Conservation (phyloP, 2,888 invertebrate species). For the Tethea ocularis region DNA sequence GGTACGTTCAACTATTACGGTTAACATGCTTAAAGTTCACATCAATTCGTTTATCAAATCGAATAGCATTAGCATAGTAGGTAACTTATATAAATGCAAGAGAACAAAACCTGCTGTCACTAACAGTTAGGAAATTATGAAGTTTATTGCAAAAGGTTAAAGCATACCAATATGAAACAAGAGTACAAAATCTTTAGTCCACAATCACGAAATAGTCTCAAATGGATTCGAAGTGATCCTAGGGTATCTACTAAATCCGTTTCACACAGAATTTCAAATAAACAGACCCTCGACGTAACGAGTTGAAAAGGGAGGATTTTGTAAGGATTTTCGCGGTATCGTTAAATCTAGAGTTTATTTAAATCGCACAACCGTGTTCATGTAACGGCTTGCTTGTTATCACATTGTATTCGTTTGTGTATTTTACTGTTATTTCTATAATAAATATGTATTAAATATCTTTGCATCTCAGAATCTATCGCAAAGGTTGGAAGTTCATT, state of each 20-base stretch:
- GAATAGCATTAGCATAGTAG: no score
- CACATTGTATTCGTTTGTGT: conserved; percentile 21
- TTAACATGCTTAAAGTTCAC: no score
- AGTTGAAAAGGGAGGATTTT: conserved; percentile 49
- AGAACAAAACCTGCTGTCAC: no score
- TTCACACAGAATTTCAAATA: conserved; percentile 35
- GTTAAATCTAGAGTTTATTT: conserved; percentile 54
- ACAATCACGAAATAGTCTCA: background rate
- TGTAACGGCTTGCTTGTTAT: conserved; percentile 28
- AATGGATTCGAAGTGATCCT: background rate
- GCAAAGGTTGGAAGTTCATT: background rate
- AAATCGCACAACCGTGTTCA: conserved; percentile 49
- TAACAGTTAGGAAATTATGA: no score
- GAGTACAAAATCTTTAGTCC: background rate
- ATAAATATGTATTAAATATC: background rate
- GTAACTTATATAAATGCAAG: no score
- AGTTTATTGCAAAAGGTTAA: no score
- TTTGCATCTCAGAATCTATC: background rate
- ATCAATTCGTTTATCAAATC: no score
- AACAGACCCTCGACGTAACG: conserved; percentile 40
- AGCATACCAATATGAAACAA: no score
- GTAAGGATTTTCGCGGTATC: conserved; percentile 44
- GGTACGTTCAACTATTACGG: no score
- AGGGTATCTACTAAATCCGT: conserved; percentile 17
- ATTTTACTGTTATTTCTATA: background rate